phyloP scores from a whole-genome alignment of 1,140 invertebrate species.

The Ceratosolen fusciceps region DNA sequence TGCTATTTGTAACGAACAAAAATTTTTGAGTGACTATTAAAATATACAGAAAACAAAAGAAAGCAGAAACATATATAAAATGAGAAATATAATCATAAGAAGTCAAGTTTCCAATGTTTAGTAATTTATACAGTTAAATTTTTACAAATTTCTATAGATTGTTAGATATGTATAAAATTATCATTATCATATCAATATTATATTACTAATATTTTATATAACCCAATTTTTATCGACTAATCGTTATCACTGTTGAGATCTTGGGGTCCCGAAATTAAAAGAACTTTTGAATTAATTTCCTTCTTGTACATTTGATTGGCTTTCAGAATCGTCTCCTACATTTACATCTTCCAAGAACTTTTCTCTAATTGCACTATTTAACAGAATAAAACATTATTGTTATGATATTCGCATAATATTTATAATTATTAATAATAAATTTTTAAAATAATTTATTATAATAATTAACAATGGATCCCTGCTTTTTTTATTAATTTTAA shows the following conservation, averaged over 20 bases:
- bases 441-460: too few species aligned
- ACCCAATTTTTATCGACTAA: slow-evolving; percentile 27
- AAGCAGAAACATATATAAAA: too few species aligned
- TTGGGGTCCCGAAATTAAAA: slow-evolving; percentile 4
- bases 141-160: neutral
- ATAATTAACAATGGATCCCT: too few species aligned
- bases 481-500: too few species aligned
- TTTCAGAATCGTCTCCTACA: neutral
- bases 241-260: neutral
- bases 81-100: too few species aligned
- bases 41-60: too few species aligned
- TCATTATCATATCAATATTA: neutral
- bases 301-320: slow-evolving; percentile 4
- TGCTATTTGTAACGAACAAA: too few species aligned
- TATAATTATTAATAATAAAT: too few species aligned
- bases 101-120: too few species aligned
- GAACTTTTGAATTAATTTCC: slow-evolving; percentile 11
- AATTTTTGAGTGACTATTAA: too few species aligned
- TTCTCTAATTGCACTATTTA: slow-evolving; percentile 9
- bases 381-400: neutral
- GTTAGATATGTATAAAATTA: neutral
- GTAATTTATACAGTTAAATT: neutral
- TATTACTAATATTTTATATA: slow-evolving; percentile 42
- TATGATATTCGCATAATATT: neutral
- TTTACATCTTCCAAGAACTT: slow-evolving; percentile 12